A percentile compares a stretch with the other conserved stretches of the same genome.
Evolutionary conservation across 2,113 vertebrate species (phyloP).

Genomic region (Rhynchopsitta pachyrhyncha): DNA sequence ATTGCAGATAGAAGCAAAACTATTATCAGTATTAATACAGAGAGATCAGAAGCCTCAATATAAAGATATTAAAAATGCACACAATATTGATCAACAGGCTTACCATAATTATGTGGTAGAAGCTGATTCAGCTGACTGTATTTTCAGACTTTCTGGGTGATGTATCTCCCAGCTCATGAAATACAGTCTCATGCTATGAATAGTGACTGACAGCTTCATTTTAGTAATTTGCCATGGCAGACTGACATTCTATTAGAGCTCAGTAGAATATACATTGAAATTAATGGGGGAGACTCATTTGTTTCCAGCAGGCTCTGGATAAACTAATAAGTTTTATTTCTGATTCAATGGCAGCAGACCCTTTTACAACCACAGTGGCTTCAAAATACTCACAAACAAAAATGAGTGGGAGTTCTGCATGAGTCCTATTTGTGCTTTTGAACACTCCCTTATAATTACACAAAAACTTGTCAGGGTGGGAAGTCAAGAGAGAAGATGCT

Average conservation of each 20-base stretch:
- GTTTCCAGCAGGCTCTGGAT: not conserved
- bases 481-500: not conserved
- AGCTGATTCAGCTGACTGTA: not conserved
- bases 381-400: not conserved
- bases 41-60: slow-evolving; percentile 15
- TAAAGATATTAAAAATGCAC: slow-evolving; percentile 34
- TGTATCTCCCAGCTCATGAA: not conserved
- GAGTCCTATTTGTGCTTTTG: not conserved
- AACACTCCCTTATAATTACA: not conserved
- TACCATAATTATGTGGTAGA: not conserved
- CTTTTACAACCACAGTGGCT: not conserved
- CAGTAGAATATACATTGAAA: not conserved
- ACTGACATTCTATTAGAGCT: not conserved
- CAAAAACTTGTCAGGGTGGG: not conserved
- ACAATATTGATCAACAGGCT: slow-evolving; percentile 19
- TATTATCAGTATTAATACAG: slow-evolving; percentile 17
- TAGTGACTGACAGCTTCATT: slow-evolving; percentile 33
- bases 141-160: not conserved
- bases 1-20: slow-evolving; percentile 30
- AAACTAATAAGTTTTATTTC: not conserved
- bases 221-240: not conserved
- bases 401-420: not conserved
- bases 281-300: not conserved
- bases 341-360: not conserved
- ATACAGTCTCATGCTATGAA: not conserved